Percentiles rank a stretch among this genome's conserved stretches.
Conservation (phyloP, 1,140 invertebrate genomes). For the Trichomalopsis sarcophagae region DNA sequence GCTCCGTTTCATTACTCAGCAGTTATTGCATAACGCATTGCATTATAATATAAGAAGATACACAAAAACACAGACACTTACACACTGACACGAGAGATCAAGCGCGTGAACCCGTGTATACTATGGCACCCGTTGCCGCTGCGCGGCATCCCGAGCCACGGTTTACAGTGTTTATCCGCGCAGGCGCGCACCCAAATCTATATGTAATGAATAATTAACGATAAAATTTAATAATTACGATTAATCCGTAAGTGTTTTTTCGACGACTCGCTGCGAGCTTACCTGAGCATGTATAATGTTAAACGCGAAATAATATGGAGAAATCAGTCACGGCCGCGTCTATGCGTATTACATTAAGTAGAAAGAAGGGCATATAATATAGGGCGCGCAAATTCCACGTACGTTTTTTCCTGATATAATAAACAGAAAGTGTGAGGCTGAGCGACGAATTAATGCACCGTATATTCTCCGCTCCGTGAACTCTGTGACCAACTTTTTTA, state of each 20-base stretch:
- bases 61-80: not conserved
- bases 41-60: not conserved
- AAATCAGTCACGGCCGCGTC: not conserved
- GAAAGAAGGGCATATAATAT: not conserved
- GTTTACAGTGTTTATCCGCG: not conserved
- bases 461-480: conserved; percentile 1
- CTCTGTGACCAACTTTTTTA: conserved; percentile 21
- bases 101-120: not conserved
- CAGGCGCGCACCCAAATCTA: not conserved
- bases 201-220: not conserved
- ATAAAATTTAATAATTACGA: conserved; percentile 8
- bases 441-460: not conserved
- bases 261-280: conserved; percentile 22
- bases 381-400: not conserved
- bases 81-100: not conserved
- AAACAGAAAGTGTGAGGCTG: not conserved
- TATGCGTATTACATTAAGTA: not conserved
- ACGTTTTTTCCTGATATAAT: not conserved
- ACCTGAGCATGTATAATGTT: not conserved
- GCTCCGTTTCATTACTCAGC: not conserved
- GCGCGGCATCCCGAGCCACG: not conserved
- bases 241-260: conserved; percentile 20
- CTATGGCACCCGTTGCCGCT: not conserved
- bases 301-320: not conserved
- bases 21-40: not conserved